Percentiles rank a stretch among this genome's conserved stretches.
Evolutionary conservation across 2,797 vertebrate genomes (phyloP).

Genomic region (Delichon dasypus): DNA sequence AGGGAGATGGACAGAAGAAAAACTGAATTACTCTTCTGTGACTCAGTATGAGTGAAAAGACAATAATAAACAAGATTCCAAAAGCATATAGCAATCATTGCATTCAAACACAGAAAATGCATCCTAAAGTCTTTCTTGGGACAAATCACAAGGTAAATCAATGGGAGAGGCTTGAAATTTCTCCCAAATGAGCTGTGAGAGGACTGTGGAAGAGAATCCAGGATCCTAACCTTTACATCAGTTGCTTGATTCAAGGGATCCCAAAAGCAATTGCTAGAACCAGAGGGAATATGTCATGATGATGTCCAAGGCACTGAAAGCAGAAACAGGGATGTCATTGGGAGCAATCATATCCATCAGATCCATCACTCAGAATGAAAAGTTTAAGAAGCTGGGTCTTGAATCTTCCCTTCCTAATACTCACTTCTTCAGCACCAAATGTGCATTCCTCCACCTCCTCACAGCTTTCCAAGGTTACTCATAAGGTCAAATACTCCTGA

Average conservation of each 20-base stretch:
- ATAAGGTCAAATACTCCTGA: neutral
- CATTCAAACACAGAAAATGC: neutral
- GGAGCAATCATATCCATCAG: neutral
- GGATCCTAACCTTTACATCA: neutral
- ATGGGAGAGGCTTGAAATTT: neutral
- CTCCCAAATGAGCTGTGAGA: neutral
- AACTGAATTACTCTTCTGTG: neutral
- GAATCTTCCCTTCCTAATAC: neutral
- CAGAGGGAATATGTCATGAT: neutral
- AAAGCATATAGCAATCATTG: neutral
- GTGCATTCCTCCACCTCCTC: neutral
- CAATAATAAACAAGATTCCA: neutral
- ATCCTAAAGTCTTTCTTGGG: neutral
- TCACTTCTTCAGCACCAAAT: neutral
- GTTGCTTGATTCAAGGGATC: neutral
- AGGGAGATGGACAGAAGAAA: neutral
- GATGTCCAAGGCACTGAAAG: neutral
- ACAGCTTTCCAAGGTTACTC: neutral
- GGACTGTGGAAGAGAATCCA: neutral
- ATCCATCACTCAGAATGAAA: neutral
- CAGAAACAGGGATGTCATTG: neutral
- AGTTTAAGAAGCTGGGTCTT: neutral
- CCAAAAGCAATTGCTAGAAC: neutral
- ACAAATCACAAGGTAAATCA: neutral
- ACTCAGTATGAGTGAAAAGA: neutral